phyloP scores from a whole-genome alignment of 2,113 vertebrate genomes.

The Cyprinodon tularosa region DNA sequence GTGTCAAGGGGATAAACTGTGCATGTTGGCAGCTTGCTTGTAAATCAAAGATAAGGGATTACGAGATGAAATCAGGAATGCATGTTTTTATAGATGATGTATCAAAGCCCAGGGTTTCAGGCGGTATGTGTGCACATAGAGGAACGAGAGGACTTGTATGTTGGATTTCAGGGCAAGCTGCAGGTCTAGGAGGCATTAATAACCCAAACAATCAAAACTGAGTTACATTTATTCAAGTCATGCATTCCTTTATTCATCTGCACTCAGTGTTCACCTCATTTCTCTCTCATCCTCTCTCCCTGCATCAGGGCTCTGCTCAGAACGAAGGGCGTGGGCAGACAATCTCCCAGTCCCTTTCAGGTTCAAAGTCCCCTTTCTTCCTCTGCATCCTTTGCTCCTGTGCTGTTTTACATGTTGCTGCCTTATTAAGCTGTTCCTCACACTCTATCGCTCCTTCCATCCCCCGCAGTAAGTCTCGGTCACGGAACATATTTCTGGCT shows the following conservation, averaged over 20 bases:
- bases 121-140: background rate
- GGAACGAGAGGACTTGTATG: slow-evolving; percentile 21
- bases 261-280: slow-evolving; percentile 15
- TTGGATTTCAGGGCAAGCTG: slow-evolving; percentile 27
- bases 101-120: slow-evolving; percentile 39
- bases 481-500: slow-evolving; percentile 58
- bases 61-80: slow-evolving; percentile 58
- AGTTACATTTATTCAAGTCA: slow-evolving; percentile 50
- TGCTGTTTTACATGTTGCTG: slow-evolving; percentile 63
- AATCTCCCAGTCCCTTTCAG: slow-evolving; percentile 73
- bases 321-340: slow-evolving; percentile 67
- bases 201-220: slow-evolving; percentile 27
- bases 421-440: slow-evolving; percentile 69
- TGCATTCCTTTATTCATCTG: slow-evolving; percentile 36
- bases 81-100: slow-evolving; percentile 32
- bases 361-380: slow-evolving; percentile 69
- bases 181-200: slow-evolving; percentile 40
- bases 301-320: slow-evolving; percentile 27
- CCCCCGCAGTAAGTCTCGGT: slow-evolving; percentile 41
- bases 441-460: background rate
- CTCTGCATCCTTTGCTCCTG: slow-evolving; percentile 48
- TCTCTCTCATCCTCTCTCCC: slow-evolving; percentile 9
- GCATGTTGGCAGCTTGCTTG: slow-evolving; percentile 52
- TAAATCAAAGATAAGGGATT: slow-evolving; percentile 58
- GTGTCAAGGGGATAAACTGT: slow-evolving; percentile 51